Evolutionary conservation across 30 jellyfish, hydroid and myxozoan genomes (phyloP).

Genomic region (Catostylus mosaicus): DNA sequence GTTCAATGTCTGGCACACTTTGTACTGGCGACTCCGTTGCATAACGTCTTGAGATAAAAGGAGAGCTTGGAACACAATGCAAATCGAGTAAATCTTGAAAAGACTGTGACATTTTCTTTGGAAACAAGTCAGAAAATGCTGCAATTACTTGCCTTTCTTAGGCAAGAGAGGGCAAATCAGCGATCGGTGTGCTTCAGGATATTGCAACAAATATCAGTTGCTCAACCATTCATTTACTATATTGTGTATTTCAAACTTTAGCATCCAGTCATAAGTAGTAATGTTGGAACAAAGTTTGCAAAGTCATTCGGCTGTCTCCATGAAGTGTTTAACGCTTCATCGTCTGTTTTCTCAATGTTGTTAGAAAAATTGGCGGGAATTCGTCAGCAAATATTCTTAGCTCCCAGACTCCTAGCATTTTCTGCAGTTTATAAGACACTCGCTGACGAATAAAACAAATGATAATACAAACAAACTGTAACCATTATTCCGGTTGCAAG

Average conservation of each 20-base stretch:
- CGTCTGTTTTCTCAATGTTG: not conserved
- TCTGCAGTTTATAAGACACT: no score
- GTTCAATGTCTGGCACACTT: constrained; percentile 17
- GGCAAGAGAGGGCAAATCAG: no score
- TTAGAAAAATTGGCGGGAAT: constrained; percentile 3
- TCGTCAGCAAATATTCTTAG: not conserved
- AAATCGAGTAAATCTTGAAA: constrained; percentile 12
- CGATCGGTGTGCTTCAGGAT: no score
- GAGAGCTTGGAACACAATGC: constrained; percentile 39
- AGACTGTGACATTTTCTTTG: not conserved
- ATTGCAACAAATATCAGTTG: no score
- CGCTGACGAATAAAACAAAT: no score
- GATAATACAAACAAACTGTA: no score
- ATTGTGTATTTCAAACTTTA: not conserved
- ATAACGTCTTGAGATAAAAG: not conserved
- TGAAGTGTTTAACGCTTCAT: not conserved
- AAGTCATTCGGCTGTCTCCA: not conserved
- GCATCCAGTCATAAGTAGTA: not conserved
- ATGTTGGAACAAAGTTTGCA: not conserved
- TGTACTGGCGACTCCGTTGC: not conserved
- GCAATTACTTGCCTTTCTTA: no score
- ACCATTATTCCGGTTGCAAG: no score
- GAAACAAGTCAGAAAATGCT: not conserved
- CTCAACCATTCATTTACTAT: no score
- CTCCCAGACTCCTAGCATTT: not conserved